Evolutionary conservation across 2,888 invertebrate species (phyloP).

Genomic region (Ischnura elegans): DNA sequence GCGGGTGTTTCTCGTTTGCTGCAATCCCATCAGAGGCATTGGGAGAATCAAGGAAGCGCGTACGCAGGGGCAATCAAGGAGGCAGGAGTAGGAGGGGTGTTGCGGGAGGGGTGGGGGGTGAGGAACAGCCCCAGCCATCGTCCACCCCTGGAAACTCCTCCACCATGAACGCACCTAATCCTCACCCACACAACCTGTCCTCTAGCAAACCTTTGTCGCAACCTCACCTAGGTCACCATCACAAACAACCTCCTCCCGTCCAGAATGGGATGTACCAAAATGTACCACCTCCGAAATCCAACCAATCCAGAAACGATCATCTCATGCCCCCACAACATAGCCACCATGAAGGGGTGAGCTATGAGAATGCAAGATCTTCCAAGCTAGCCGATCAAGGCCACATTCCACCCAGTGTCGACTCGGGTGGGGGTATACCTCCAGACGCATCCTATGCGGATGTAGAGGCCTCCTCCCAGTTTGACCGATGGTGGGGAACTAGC

Average conservation of each 20-base stretch:
- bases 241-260: background rate
- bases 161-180: conserved; percentile 61
- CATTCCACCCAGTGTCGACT: background rate
- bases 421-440: conserved; percentile 72
- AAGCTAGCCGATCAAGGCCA: background rate
- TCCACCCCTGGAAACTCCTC: conserved; percentile 13
- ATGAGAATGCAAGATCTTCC: background rate
- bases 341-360: background rate
- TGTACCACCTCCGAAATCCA: background rate
- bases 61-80: conserved; percentile 77
- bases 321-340: background rate
- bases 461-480: conserved; percentile 23
- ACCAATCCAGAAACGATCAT: background rate
- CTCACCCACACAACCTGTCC: background rate
- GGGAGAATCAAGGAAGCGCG: conserved; percentile 76
- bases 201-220: background rate
- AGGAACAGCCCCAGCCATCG: conserved; percentile 37
- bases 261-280: background rate
- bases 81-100: conserved; percentile 75
- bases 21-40: conserved; percentile 76
- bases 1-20: conserved; percentile 69
- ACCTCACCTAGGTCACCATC: conserved; percentile 25
- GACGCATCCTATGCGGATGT: conserved; percentile 72
- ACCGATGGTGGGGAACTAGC: conserved; percentile 69
- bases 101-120: conserved; percentile 16